Conservation (phyloP, 2,113 vertebrate species). For the Indicator indicator region DNA sequence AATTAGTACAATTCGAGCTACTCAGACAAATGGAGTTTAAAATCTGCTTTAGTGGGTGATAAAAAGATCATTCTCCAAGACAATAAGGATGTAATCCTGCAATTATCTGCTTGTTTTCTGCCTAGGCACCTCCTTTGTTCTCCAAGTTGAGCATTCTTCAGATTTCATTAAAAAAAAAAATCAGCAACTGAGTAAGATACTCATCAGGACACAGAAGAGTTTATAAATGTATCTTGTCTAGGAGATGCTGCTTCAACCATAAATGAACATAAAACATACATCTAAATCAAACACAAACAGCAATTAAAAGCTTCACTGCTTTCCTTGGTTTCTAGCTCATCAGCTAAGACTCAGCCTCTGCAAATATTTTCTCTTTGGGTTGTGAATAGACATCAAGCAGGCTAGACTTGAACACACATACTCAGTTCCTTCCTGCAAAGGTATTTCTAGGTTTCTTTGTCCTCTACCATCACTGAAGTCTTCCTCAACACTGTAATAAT, state of each 20-base stretch:
- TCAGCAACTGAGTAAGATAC: rapidly evolving
- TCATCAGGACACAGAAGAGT: neutral
- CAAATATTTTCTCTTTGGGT: neutral
- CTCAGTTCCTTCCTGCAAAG: neutral
- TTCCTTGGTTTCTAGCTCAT: neutral
- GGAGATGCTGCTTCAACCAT: neutral
- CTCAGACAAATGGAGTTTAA: neutral
- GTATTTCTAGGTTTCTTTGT: neutral
- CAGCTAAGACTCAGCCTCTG: neutral
- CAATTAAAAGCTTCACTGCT: neutral
- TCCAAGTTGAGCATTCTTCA: neutral
- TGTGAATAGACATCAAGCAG: neutral
- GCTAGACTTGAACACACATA: neutral
- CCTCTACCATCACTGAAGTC: neutral
- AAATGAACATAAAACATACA: neutral
- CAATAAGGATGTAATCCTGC: neutral
- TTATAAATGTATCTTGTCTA: neutral
- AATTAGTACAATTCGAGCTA: neutral
- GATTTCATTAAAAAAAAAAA: neutral
- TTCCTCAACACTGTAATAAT: neutral
- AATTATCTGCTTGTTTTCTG: neutral
- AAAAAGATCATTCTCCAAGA: neutral
- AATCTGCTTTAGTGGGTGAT: neutral
- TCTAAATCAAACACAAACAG: neutral
- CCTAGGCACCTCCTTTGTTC: neutral